Evolutionary conservation across 37 sponge, comb jelly and placozoan species (phyloP), one percentile per base, ranked within the genome.

Genomic region (Geodia barretti): DNA sequence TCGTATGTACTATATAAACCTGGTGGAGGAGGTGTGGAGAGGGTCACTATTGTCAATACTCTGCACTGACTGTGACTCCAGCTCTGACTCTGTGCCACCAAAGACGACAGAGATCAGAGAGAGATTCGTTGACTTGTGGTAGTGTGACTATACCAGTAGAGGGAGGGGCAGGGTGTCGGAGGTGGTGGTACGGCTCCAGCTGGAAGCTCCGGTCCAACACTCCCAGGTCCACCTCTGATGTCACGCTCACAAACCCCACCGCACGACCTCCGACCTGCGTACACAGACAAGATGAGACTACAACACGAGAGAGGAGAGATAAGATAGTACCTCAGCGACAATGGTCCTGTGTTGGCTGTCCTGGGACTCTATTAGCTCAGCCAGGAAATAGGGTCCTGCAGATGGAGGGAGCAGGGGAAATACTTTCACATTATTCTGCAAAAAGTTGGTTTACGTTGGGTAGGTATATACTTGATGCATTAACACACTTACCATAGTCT

Each of bases 361-460:
- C 40, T 96, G 95, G 60, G 89, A 87, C 28, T 88, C 97, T 32
- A 98, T 92, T 84, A 98, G 60, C 83, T 98, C 99, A 60, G 99
- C 95, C 39, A 98, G 75, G 71, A 98, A 98, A 73, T 88, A 94
- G 9, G 96, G 95, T 2, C 99, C 97, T 97, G 40, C 2, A 68
- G 36, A 35, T 26, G 25, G 24, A 11, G 42, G 25, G 35, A 4
- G 25, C 1, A 30, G 35, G 24, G 34, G 33, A 3, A 8, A 65
- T 24, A 21, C 60, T 58, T 11, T 58, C 30, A 23, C 65, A 23
- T 26, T 31, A 70, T 35, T 36, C 21, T 14, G 67, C 28, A 65
- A 24, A 65, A 14, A 25, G 26, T 25, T 26, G 26, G 8, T 14
- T 65, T 25, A n/a, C n/a, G n/a, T n/a, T n/a, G n/a, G n/a, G n/a